phyloP scores from a whole-genome alignment of 2,113 vertebrate genomes.

The Amblyopsis rosae region DNA sequence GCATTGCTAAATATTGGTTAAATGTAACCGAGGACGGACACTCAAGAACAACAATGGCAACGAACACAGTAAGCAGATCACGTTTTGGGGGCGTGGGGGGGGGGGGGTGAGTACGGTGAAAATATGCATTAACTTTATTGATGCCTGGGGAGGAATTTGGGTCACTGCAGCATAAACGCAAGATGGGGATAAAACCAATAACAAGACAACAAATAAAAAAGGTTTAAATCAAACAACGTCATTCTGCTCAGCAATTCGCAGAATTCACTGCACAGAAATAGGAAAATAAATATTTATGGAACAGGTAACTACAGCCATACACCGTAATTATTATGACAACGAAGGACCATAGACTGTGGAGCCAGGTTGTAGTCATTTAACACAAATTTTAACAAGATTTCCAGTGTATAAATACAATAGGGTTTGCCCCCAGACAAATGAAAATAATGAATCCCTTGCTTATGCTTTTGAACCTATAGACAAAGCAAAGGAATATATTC shows the following conservation, averaged over 20 bases:
- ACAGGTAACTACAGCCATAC: too few species aligned
- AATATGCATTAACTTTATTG: constrained; percentile 47
- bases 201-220: neutral
- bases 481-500: constrained; percentile 36
- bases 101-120: constrained; percentile 3
- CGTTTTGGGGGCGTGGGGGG: neutral
- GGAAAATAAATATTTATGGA: too few species aligned
- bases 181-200: constrained; percentile 3
- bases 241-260: too few species aligned
- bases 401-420: too few species aligned
- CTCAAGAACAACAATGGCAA: constrained; percentile 14
- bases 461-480: constrained; percentile 34
- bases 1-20: constrained; percentile 15
- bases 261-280: too few species aligned
- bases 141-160: constrained; percentile 41
- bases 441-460: neutral
- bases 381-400: too few species aligned
- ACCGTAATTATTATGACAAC: too few species aligned
- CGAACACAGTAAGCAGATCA: constrained; percentile 29
- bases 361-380: too few species aligned
- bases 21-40: constrained; percentile 17
- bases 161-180: constrained; percentile 19
- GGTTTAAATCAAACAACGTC: too few species aligned
- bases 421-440: neutral
- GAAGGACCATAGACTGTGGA: too few species aligned